Conservation (phyloP, 2,113 vertebrate species). For the Sinocyclocheilus anophthalmus region DNA sequence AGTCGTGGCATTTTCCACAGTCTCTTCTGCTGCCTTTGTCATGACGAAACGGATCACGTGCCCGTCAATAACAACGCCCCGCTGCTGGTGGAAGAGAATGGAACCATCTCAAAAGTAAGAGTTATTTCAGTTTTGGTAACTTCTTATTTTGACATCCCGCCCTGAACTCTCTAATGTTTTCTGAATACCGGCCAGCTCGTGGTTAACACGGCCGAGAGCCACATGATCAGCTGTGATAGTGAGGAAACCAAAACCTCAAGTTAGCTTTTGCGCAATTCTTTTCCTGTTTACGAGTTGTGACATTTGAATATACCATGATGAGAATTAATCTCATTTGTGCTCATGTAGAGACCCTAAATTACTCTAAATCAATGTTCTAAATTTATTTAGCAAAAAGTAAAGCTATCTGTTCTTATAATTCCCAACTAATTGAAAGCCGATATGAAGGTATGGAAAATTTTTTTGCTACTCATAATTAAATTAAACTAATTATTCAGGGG, state of each 20-base stretch:
- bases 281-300: conserved; percentile 60
- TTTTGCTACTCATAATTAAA: conserved; percentile 19
- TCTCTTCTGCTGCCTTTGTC: conserved; percentile 83
- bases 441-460: neutral
- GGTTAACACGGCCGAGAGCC: conserved; percentile 46
- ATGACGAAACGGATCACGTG: conserved; percentile 77
- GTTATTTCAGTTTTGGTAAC: neutral
- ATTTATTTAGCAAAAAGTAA: neutral
- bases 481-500: conserved; percentile 49
- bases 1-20: conserved; percentile 78
- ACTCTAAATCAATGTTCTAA: neutral
- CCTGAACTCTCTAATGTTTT: neutral
- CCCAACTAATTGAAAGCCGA: conserved; percentile 9
- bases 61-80: conserved; percentile 78
- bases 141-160: neutral
- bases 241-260: conserved; percentile 58
- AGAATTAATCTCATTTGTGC: neutral
- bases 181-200: conserved; percentile 37
- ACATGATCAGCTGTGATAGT: conserved; percentile 47
- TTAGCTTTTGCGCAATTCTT: conserved; percentile 54
- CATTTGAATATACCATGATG: conserved; percentile 4
- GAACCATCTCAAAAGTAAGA: conserved; percentile 81
- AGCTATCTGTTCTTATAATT: neutral
- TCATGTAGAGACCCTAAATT: neutral
- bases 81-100: conserved; percentile 80